Evolutionary conservation across 2,888 invertebrate species (phyloP).

Genomic region (Pharmacophagus antenor): DNA sequence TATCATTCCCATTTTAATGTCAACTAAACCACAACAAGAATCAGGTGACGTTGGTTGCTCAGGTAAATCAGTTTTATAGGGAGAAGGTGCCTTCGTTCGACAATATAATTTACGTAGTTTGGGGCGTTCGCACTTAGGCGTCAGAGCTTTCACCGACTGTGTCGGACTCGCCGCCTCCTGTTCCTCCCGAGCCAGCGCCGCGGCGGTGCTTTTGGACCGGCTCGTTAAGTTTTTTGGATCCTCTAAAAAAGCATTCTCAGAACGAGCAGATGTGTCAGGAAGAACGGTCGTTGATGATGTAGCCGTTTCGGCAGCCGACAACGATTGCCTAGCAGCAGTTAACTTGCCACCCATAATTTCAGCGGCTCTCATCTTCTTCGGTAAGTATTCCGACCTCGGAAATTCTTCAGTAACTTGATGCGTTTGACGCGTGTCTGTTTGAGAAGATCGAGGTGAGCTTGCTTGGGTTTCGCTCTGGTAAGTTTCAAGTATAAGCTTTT

Average conservation of each 20-base stretch:
- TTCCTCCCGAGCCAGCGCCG: slow-evolving; percentile 80
- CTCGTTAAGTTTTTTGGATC: slow-evolving; percentile 80
- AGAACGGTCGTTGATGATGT: slow-evolving; percentile 42
- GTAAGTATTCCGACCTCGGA: slow-evolving; percentile 67
- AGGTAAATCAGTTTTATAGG: slow-evolving; percentile 56
- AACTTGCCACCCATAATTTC: slow-evolving; percentile 73
- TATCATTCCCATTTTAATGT: slow-evolving; percentile 67
- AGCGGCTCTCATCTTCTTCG: slow-evolving; percentile 77
- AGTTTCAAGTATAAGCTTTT: slow-evolving; percentile 74
- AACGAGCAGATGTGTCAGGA: slow-evolving; percentile 47
- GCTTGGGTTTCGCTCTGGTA: slow-evolving; percentile 71
- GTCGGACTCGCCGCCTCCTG: slow-evolving; percentile 78
- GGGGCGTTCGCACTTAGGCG: slow-evolving; percentile 63
- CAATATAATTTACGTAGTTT: slow-evolving; percentile 44
- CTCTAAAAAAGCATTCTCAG: slow-evolving; percentile 76
- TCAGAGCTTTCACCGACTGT: slow-evolving; percentile 74
- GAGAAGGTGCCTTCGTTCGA: slow-evolving; percentile 62
- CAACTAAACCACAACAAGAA: slow-evolving; percentile 75
- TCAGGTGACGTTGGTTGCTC: slow-evolving; percentile 63
- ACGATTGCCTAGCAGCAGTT: slow-evolving; percentile 45
- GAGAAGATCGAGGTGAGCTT: slow-evolving; percentile 49
- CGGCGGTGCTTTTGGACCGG: slow-evolving; percentile 81
- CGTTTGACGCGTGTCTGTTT: slow-evolving; percentile 39
- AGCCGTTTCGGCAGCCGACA: slow-evolving; percentile 38
- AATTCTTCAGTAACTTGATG: slow-evolving; percentile 47